These are phyloP conservation scores for Magallana gigas DNA, from an alignment of 1,140 invertebrate genomes.

Conservation along the genomic window DNA sequence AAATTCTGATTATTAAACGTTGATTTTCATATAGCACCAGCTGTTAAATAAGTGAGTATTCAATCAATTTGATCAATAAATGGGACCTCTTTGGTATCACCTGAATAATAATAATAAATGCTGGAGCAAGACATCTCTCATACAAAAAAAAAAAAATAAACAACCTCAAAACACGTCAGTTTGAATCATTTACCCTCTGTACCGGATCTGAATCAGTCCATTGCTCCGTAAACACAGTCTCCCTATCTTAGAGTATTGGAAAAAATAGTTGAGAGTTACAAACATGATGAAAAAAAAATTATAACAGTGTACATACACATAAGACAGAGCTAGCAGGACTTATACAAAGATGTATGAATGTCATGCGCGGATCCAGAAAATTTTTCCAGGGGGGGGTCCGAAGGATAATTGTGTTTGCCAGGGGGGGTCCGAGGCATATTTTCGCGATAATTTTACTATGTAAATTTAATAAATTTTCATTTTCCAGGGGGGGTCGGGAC, in stretches of 20 bases:
- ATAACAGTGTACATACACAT: background rate
- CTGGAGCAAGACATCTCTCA: background rate
- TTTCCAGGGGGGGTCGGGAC: too few relatives aligned
- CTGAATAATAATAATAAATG: background rate
- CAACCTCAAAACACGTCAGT: too few relatives aligned
- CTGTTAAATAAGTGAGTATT: constrained; percentile 16
- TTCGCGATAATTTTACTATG: too few relatives aligned
- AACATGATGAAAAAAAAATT: background rate
- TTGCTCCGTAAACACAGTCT: background rate
- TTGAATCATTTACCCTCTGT: background rate
- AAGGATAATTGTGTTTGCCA: too few relatives aligned
- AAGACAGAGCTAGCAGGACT: background rate
- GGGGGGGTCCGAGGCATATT: too few relatives aligned
- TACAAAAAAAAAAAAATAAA: background rate
- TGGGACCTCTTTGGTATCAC: constrained; percentile 15
- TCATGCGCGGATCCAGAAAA: too few relatives aligned
- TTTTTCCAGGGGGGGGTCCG: too few relatives aligned
- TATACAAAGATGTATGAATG: background rate
- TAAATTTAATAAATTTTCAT: too few relatives aligned
- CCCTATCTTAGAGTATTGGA: constrained; percentile 1
- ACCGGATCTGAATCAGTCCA: background rate
- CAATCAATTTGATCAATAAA: background rate
- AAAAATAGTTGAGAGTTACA: background rate
- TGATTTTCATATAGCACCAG: constrained; percentile 5
- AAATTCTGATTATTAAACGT: background rate